Evolutionary conservation across 2,888 invertebrate genomes (phyloP).

Genomic region (Hirtodrosophila duncani): DNA sequence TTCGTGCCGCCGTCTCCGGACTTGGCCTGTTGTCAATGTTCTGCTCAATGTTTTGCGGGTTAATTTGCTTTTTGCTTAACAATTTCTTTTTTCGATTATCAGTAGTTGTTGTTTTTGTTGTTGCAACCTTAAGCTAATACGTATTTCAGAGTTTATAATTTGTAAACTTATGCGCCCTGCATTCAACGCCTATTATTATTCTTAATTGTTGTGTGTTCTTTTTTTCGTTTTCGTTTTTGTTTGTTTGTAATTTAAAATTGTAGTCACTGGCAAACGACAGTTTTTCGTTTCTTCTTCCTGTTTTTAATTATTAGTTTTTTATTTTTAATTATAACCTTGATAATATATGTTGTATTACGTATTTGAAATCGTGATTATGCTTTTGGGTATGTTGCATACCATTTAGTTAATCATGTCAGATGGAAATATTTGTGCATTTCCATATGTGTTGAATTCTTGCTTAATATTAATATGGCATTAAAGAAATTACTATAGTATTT

Average conservation of each 20-base stretch:
- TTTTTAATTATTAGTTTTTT: slow-evolving; percentile 14
- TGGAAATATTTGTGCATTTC: slow-evolving; percentile 56
- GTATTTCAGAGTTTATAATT: slow-evolving; percentile 71
- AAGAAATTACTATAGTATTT: slow-evolving; percentile 55
- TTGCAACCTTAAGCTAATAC: slow-evolving; percentile 78
- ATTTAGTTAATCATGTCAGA: slow-evolving; percentile 38
- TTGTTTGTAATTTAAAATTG: slow-evolving; percentile 48
- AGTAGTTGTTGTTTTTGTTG: slow-evolving; percentile 45
- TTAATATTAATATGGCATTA: slow-evolving; percentile 72
- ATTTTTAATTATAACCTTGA: slow-evolving; percentile 26
- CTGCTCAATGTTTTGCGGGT: slow-evolving; percentile 3
- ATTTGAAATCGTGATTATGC: slow-evolving; percentile 73
- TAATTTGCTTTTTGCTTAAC: slow-evolving; percentile 1
- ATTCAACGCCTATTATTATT: slow-evolving; percentile 14
- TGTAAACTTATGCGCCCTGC: slow-evolving; percentile 23
- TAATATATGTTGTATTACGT: slow-evolving; percentile 69
- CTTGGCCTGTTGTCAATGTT: slow-evolving; percentile 16
- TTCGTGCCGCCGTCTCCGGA: slow-evolving; percentile 20
- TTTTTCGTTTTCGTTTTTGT: slow-evolving; percentile 25
- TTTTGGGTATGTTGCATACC: slow-evolving; percentile 73
- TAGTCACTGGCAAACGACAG: slow-evolving; percentile 76
- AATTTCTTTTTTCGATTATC: slow-evolving; percentile 6
- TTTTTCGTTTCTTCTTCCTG: slow-evolving; percentile 26
- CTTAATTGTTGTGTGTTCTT: slow-evolving; percentile 23
- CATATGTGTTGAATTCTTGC: slow-evolving; percentile 14